Conservation (phyloP, 2,113 vertebrate species). For the Mastomys coucha region DNA sequence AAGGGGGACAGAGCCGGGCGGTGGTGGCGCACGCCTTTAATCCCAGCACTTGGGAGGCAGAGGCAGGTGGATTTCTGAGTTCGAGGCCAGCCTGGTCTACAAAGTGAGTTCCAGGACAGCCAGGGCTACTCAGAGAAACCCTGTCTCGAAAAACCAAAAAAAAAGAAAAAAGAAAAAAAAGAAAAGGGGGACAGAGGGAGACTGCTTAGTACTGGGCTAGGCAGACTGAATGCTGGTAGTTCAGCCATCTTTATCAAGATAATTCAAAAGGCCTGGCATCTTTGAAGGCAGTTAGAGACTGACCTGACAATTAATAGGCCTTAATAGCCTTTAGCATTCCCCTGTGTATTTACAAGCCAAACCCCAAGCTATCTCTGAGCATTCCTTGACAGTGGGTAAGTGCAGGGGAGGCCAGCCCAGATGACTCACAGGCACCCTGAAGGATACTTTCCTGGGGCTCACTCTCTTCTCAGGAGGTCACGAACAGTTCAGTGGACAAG, state of each 20-base stretch:
- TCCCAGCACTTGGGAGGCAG: no score
- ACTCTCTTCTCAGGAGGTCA: neutral
- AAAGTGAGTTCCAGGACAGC: no score
- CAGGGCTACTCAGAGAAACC: no score
- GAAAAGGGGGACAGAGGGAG: neutral
- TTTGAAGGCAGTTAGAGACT: slow-evolving; percentile 37
- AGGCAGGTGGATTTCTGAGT: no score
- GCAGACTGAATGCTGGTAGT: neutral
- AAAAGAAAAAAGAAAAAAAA: no score
- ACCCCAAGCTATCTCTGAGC: neutral
- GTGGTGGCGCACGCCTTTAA: no score
- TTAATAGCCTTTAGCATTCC: neutral
- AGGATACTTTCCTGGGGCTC: neutral
- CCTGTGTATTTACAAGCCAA: neutral
- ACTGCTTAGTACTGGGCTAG: neutral
- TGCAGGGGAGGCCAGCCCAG: neutral
- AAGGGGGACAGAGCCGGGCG: no score
- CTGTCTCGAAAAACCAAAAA: no score
- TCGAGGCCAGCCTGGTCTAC: no score
- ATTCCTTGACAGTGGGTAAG: neutral
- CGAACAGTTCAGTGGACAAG: neutral
- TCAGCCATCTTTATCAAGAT: neutral
- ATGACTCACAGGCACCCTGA: neutral
- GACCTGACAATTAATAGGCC: neutral
- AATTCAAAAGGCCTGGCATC: neutral